Percentiles rank a stretch among this genome's conserved stretches.
These are phyloP conservation scores for Montipora capricornis DNA, from an alignment of 64 coral and sea anemone species.

Conservation along the genomic window DNA sequence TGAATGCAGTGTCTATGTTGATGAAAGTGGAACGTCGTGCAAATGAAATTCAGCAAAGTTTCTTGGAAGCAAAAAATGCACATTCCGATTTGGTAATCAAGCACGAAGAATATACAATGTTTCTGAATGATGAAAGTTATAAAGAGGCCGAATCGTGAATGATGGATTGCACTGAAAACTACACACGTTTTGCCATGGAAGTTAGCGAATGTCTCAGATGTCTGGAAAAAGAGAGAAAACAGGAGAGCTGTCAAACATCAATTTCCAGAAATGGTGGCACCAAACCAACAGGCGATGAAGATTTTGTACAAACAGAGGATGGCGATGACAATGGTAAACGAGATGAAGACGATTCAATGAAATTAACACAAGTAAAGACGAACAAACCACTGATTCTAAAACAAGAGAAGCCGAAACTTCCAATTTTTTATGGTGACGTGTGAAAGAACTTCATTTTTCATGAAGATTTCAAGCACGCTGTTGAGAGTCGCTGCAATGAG, in stretches of 20 bases:
- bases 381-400: not conserved
- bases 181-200: not conserved
- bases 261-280: not conserved
- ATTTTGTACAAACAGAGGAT: not conserved
- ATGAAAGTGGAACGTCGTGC: too few relatives aligned
- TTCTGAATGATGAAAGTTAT: slow-evolving; percentile 62
- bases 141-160: slow-evolving; percentile 52
- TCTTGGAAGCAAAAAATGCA: too few relatives aligned
- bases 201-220: not conserved
- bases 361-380: not conserved
- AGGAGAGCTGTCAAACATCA: not conserved
- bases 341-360: not conserved
- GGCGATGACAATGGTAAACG: not conserved
- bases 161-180: slow-evolving; percentile 46
- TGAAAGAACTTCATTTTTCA: slow-evolving; percentile 76
- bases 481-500: slow-evolving; percentile 60
- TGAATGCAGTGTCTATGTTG: not conserved
- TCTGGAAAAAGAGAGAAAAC: not conserved
- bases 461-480: slow-evolving; percentile 67
- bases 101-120: not conserved
- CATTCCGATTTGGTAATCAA: too few relatives aligned
- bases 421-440: slow-evolving; percentile 74
- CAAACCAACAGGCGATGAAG: not conserved
- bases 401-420: slow-evolving; percentile 65
- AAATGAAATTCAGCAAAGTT: too few relatives aligned